These are phyloP conservation scores for Australoheros scitulus DNA, from an alignment of 2,113 vertebrate species.

Conservation along the genomic window DNA sequence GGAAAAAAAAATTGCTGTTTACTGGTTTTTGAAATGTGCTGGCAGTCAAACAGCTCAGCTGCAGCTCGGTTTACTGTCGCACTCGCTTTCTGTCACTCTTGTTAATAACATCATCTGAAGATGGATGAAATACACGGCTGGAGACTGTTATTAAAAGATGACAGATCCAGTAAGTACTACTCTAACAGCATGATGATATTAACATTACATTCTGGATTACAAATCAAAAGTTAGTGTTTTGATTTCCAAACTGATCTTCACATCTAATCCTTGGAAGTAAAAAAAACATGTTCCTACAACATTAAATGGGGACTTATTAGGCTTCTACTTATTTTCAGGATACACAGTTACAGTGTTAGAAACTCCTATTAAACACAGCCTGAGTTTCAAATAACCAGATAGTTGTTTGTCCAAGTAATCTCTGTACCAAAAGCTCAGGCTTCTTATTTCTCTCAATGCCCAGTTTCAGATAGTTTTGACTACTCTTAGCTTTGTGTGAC, in stretches of 20 bases:
- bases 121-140: not conserved
- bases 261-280: not conserved
- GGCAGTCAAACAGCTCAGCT: not conserved
- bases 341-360: too few relatives aligned
- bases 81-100: not conserved
- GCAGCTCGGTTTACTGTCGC: not conserved
- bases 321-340: too few relatives aligned
- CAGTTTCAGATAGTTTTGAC: not conserved
- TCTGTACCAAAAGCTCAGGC: not conserved
- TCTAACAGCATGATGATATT: not conserved
- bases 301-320: not conserved
- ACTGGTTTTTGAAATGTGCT: slow-evolving; percentile 11
- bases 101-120: not conserved
- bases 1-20: slow-evolving; percentile 3
- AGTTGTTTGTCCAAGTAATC: not conserved
- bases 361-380: not conserved
- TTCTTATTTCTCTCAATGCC: not conserved
- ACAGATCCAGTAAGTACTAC: not conserved
- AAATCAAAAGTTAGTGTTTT: not conserved
- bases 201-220: not conserved
- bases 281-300: not conserved
- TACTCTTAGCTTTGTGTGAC: not conserved
- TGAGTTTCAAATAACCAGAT: not conserved
- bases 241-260: not conserved
- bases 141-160: not conserved